phyloP scores from a whole-genome alignment of 2,888 invertebrate genomes.

The Sarcophaga variegata region DNA sequence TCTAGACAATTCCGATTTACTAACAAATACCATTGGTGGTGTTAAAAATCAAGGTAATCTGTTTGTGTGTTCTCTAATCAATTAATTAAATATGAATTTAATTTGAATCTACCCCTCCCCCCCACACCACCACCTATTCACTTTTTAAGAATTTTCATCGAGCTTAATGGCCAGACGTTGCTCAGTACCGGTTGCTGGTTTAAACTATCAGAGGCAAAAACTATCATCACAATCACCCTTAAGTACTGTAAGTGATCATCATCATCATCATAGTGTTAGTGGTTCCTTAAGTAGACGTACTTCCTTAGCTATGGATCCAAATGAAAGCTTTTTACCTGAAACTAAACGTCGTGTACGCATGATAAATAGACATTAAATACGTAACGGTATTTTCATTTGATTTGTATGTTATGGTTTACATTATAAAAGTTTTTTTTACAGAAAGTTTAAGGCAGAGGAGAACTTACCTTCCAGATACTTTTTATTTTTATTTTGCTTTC shows the following conservation, averaged over 20 bases:
- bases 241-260: constrained; percentile 35
- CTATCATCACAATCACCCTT: constrained; percentile 52
- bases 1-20: constrained; percentile 63
- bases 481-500: no score
- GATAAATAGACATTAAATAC: constrained; percentile 78
- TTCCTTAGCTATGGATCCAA: constrained; percentile 56
- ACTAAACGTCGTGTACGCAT: constrained; percentile 79
- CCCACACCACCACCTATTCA: not conserved
- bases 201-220: constrained; percentile 75
- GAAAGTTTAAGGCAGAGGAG: no score
- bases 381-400: no score
- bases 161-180: constrained; percentile 72
- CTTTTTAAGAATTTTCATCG: constrained; percentile 48
- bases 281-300: constrained; percentile 70
- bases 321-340: constrained; percentile 71
- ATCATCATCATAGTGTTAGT: constrained; percentile 21
- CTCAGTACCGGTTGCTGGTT: constrained; percentile 74
- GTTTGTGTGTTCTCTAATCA: not conserved
- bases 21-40: constrained; percentile 5
- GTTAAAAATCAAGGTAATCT: constrained; percentile 48
- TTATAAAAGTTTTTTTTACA: no score
- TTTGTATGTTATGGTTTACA: not conserved
- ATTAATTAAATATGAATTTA: constrained; percentile 4
- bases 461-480: no score
- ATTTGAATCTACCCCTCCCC: not conserved